Percentiles rank a stretch among this genome's conserved stretches.
phyloP scores from a whole-genome alignment of 1,140 invertebrate genomes.

The Aphelenchoides avenae region DNA sequence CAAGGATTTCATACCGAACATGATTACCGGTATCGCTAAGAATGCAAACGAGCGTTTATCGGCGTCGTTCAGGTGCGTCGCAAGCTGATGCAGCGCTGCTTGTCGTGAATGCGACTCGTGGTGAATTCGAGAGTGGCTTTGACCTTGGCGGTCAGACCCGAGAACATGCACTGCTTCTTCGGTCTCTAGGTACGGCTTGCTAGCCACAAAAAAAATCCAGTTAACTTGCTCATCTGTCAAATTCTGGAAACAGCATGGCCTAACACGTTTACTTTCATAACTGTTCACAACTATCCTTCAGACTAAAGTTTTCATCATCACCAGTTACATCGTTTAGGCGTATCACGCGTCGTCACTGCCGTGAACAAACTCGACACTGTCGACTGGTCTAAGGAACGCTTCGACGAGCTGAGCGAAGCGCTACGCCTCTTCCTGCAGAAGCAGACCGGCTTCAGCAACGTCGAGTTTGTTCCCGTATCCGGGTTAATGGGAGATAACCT shows the following conservation, averaged over 20 bases:
- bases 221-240: too few relatives aligned
- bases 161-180: conserved; percentile 87
- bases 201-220: too few relatives aligned
- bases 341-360: conserved; percentile 72
- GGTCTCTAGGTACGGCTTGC: conserved; percentile 72
- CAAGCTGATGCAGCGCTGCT: conserved; percentile 93
- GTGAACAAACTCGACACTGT: conserved; percentile 65
- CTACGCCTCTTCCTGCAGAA: conserved; percentile 83
- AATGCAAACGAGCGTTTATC: neutral
- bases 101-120: conserved; percentile 85
- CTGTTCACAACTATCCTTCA: conserved; percentile 5
- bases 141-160: conserved; percentile 93
- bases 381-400: conserved; percentile 67
- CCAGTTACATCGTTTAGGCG: conserved; percentile 63
- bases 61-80: conserved; percentile 70
- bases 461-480: conserved; percentile 88
- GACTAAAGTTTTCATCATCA: conserved; percentile 15
- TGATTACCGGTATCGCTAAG: conserved; percentile 73
- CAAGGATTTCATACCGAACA: conserved; percentile 93
- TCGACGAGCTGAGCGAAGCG: conserved; percentile 78
- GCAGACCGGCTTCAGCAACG: conserved; percentile 70
- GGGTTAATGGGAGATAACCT: conserved; percentile 91
- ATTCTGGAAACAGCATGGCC: too few relatives aligned
- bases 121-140: conserved; percentile 98
- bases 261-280: conserved; percentile 18